Conservation (phyloP, 2,888 invertebrate species). For the Oscheius sp. region DNA sequence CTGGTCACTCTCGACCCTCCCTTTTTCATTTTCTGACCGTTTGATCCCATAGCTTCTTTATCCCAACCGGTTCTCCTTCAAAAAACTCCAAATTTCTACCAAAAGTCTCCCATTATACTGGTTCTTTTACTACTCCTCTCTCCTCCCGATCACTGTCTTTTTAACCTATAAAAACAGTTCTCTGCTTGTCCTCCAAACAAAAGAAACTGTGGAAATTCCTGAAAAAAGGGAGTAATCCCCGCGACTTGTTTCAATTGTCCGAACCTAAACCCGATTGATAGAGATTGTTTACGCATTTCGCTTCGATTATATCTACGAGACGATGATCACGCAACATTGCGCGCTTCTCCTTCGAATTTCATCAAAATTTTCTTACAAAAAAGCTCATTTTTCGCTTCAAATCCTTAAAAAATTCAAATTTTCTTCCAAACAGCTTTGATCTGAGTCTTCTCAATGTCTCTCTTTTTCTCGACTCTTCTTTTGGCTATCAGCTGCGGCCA, state of each 20-base stretch:
- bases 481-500: slow-evolving; percentile 29
- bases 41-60: not conserved
- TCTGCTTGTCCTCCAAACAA: not conserved
- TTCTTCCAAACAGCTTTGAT: not conserved
- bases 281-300: not conserved
- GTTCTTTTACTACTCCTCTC: not conserved
- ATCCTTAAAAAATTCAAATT: no score
- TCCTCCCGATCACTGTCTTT: not conserved
- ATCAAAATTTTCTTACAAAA: slow-evolving; percentile 1
- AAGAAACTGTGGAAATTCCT: not conserved
- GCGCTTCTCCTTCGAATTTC: not conserved
- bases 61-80: not conserved
- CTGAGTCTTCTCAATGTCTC: not conserved
- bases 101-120: not conserved
- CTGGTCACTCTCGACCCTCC: not conserved
- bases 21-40: not conserved
- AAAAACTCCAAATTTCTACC: not conserved
- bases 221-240: not conserved
- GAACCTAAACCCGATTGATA: not conserved
- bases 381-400: not conserved
- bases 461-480: slow-evolving; percentile 6
- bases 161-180: not conserved
- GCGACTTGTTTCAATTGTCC: not conserved
- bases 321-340: slow-evolving; percentile 1
- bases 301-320: not conserved